phyloP scores from a whole-genome alignment of 2,888 invertebrate species.

The Netelia melanura region DNA sequence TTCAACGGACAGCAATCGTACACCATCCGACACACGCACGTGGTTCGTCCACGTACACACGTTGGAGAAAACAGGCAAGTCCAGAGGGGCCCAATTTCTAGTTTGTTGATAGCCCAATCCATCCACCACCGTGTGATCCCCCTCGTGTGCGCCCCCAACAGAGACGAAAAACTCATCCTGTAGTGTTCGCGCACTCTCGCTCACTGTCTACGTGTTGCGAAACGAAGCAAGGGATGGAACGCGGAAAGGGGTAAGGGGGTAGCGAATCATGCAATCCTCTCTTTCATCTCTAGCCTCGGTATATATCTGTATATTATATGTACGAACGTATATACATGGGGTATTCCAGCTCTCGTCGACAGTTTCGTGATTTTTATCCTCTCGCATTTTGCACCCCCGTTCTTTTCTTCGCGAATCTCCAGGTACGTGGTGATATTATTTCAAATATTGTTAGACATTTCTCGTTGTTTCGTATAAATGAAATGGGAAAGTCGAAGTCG shows the following conservation, averaged over 20 bases:
- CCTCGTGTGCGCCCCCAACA: constrained; percentile 26
- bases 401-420: no score
- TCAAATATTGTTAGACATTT: no score
- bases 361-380: no score
- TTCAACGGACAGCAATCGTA: constrained; percentile 56
- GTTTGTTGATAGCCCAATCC: constrained; percentile 67
- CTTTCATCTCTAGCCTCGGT: constrained; percentile 45
- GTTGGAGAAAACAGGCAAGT: constrained; percentile 52
- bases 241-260: neutral
- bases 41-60: neutral
- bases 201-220: constrained; percentile 1
- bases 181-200: constrained; percentile 26
- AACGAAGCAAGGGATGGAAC: neutral
- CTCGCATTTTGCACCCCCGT: no score
- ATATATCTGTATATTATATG: constrained; percentile 20
- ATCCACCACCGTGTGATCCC: constrained; percentile 54
- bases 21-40: constrained; percentile 13
- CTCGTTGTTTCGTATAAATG: no score
- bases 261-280: constrained; percentile 31
- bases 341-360: no score
- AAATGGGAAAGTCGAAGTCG: no score
- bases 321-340: constrained; percentile 26
- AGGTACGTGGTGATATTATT: no score
- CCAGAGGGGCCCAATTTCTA: constrained; percentile 66
- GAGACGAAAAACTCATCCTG: constrained; percentile 56